Conservation (phyloP, 2,113 vertebrate species). For the Pollimyrus isidori region DNA sequence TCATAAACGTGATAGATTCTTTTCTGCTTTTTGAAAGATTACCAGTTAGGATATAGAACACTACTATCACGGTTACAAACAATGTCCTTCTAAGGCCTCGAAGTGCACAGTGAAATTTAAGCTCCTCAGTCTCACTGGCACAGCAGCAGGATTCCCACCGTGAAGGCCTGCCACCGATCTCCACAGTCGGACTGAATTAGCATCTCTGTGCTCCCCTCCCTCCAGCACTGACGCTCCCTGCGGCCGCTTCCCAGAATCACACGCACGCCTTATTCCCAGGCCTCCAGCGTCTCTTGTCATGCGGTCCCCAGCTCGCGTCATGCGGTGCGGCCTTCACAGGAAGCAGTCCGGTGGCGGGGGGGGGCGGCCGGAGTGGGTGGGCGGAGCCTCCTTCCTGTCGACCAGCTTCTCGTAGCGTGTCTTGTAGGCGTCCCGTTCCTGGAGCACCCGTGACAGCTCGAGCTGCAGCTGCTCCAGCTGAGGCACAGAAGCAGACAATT, state of each 20-base stretch:
- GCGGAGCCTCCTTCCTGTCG: conserved; percentile 43
- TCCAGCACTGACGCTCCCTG: background rate
- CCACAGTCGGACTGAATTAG: background rate
- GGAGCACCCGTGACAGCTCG: conserved; percentile 61
- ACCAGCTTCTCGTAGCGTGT: conserved; percentile 69
- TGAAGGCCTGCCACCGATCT: background rate
- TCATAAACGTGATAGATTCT: background rate
- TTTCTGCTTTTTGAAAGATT: background rate
- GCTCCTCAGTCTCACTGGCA: background rate
- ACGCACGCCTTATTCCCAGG: background rate
- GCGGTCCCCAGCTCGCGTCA: background rate
- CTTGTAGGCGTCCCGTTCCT: conserved; percentile 68
- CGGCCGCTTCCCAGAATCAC: background rate
- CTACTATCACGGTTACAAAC: background rate
- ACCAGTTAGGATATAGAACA: background rate
- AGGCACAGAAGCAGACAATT: conserved; percentile 12
- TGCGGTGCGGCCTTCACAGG: background rate
- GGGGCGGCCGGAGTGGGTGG: conserved; percentile 30
- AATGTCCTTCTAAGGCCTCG: background rate
- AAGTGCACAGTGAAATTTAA: background rate
- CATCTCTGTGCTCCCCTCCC: background rate
- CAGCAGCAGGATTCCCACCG: background rate
- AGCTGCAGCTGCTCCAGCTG: conserved; percentile 68
- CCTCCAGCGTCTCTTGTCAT: background rate
- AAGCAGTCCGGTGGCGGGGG: background rate